phyloP scores from a whole-genome alignment of 2,888 invertebrate species.

The Aradus depressus region DNA sequence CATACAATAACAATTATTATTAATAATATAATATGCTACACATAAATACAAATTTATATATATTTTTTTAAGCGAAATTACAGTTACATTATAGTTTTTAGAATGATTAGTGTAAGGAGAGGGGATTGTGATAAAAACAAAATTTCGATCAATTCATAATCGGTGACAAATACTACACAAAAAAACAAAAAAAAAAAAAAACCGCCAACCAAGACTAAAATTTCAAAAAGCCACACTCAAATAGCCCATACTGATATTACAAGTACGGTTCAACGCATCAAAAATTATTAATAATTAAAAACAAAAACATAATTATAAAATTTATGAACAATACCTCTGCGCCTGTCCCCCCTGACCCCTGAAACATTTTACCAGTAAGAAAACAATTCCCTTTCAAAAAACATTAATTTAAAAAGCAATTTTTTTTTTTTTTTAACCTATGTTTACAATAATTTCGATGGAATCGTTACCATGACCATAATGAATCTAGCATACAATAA shows the following conservation, averaged over 20 bases:
- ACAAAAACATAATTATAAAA: slow-evolving; percentile 18
- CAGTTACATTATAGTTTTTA: too few species aligned
- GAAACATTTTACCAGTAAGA: slow-evolving; percentile 25
- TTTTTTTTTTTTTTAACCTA: not conserved
- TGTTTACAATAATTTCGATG: not conserved
- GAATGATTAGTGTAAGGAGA: too few species aligned
- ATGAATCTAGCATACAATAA: too few species aligned
- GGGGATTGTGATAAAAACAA: too few species aligned
- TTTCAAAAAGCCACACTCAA: slow-evolving; percentile 23
- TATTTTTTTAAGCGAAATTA: too few species aligned
- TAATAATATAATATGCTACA: too few species aligned
- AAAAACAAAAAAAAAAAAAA: too few species aligned
- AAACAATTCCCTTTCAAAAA: too few species aligned
- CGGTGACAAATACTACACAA: too few species aligned
- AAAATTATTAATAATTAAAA: slow-evolving; percentile 16
- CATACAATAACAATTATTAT: too few species aligned
- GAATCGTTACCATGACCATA: not conserved
- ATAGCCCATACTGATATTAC: slow-evolving; percentile 13
- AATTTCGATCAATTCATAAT: too few species aligned
- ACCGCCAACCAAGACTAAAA: slow-evolving; percentile 18
- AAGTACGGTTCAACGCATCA: slow-evolving; percentile 21
- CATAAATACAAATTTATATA: too few species aligned
- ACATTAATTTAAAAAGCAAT: not conserved
- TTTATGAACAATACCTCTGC: slow-evolving; percentile 23
- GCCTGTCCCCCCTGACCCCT: slow-evolving; percentile 26